phyloP scores from a whole-genome alignment of 2,113 vertebrate species.

The Romanogobio albipinnatus region DNA sequence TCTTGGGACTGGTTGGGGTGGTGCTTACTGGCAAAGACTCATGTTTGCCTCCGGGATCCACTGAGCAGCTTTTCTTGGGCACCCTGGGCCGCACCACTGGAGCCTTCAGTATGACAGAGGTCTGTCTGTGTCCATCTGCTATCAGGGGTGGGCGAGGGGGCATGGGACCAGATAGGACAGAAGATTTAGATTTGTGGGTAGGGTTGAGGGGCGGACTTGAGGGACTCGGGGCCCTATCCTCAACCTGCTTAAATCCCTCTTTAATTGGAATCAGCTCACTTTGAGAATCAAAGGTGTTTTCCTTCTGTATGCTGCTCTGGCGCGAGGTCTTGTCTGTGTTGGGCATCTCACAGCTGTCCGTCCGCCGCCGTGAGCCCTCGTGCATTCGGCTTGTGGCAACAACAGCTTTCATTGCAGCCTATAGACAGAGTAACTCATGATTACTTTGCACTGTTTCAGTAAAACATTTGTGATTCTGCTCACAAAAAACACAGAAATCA shows the following conservation, averaged over 20 bases:
- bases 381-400: conserved; percentile 85
- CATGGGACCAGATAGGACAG: conserved; percentile 29
- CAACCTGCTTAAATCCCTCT: conserved; percentile 47
- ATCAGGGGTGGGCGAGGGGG: conserved; percentile 72
- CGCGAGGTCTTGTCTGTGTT: conserved; percentile 68
- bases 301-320: conserved; percentile 74
- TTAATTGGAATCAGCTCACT: conserved; percentile 53
- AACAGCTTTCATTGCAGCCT: conserved; percentile 89
- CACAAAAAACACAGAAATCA: not conserved
- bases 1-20: conserved; percentile 69
- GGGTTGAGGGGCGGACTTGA: conserved; percentile 44
- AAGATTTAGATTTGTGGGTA: conserved; percentile 61
- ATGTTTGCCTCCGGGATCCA: conserved; percentile 52
- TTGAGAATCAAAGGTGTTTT: conserved; percentile 64
- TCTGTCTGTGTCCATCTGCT: conserved; percentile 67
- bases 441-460: not conserved
- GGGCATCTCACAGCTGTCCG: conserved; percentile 78
- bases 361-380: conserved; percentile 78
- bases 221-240: conserved; percentile 31
- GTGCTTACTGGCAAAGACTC: conserved; percentile 51
- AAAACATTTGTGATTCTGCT: not conserved
- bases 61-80: conserved; percentile 71
- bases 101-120: conserved; percentile 69
- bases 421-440: not conserved
- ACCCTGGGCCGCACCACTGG: conserved; percentile 64